Base-by-base conservation (phyloP, 2,113 vertebrate species). In the Myocastor coypus region DNA sequence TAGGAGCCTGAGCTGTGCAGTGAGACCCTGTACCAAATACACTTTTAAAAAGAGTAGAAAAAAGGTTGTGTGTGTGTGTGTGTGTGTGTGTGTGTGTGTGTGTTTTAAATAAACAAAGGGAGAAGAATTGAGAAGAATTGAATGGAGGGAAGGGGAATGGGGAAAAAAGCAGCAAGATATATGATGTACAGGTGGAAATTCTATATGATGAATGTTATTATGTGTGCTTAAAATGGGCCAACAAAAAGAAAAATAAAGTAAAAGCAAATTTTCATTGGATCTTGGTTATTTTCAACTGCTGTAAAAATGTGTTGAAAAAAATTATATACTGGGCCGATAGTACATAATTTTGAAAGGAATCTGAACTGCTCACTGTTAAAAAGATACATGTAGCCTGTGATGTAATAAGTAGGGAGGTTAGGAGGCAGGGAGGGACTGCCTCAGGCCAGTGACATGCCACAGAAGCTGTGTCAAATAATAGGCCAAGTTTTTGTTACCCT, bases 341-440 rank as follows among this genome's bases (percentile, higher is more conserved):
- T 46, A 94, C 69, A 42, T 64, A 22, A 84, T 91, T 28, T 91
- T 73, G 40, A 92, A 28, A 55, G 30, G 46, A n/a, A 82, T 86
- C 37, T 4, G 28, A 68, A 77, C 8, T 83, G 19, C 82, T 7
- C n/a, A 88, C 92, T 93, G 12, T 71, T 85, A 30, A 86, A 69
- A 91, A 83, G 28, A 22, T 0, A 57, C 13, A 32, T 46, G 30
- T n/a, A 59, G 78, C 9, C 55, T 83, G 4, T 11, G 1, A 66
- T 37, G 24, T 30, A 50, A 42, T 20, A 91, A n/a, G 22, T 61
- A 28, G 22, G 3, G 6, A 42, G 6, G 3, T 40, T 68, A 92
- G 46, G 68, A 59, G 37, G 12, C 14, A 24, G 19, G 13, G 37
- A 93, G 61, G 63, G 37, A 34, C 26, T 50, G 11, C n/a, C 59